phyloP scores from a whole-genome alignment of 2,113 vertebrate genomes.

The Cynopterus brachyotis region DNA sequence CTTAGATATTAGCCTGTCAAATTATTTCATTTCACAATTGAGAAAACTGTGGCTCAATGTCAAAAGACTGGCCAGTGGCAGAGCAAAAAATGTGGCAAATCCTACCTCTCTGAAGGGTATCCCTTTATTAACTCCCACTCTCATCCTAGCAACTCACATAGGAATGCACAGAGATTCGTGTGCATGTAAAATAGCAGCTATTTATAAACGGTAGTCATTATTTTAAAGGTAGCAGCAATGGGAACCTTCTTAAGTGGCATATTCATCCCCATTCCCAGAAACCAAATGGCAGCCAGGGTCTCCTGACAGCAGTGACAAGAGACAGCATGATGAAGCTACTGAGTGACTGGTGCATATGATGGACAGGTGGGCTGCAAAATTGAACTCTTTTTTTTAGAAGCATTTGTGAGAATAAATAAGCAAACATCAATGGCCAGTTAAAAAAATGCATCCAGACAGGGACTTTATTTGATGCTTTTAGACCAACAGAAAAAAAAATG shows the following conservation, averaged over 20 bases:
- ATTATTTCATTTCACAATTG: not conserved
- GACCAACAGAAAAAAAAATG: conserved; percentile 52
- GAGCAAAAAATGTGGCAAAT: not conserved
- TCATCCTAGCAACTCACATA: not conserved
- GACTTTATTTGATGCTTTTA: conserved; percentile 65
- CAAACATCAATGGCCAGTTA: conserved; percentile 33
- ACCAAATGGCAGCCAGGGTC: not conserved
- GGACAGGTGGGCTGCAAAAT: conserved; percentile 72
- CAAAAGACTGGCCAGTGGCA: not conserved
- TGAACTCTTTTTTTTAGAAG: conserved; percentile 69
- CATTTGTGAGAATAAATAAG: conserved; percentile 67
- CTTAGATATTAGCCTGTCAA: not conserved
- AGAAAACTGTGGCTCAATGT: not conserved
- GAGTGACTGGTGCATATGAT: not conserved
- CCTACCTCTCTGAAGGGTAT: not conserved
- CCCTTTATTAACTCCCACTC: not conserved
- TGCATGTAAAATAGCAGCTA: not conserved
- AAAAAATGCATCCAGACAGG: conserved; percentile 60
- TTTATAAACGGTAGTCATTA: not conserved
- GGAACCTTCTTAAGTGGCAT: not conserved
- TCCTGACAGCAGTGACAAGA: not conserved
- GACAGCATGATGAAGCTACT: not conserved
- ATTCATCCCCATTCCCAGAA: not conserved
- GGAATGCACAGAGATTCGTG: not conserved
- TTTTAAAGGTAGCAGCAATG: not conserved